A percentile compares a stretch with the other conserved stretches of the same genome.
Conservation (phyloP, 1,140 invertebrate species). For the Brachionus koreanus region DNA sequence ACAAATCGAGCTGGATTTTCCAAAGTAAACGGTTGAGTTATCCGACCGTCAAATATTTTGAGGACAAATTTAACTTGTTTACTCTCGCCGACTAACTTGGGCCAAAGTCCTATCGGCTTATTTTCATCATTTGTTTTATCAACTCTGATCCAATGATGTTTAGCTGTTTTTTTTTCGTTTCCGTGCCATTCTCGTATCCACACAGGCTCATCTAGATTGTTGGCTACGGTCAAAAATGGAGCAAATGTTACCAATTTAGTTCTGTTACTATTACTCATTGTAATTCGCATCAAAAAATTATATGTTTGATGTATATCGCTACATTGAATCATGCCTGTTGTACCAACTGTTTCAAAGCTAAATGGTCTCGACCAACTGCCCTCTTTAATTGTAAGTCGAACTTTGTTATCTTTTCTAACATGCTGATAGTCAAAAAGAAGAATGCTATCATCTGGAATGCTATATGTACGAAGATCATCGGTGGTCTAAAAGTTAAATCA, state of each 20-base stretch:
- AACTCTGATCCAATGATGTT: neutral
- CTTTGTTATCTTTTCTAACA: conserved; percentile 26
- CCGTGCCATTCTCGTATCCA: neutral
- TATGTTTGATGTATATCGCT: neutral
- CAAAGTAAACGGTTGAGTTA: neutral
- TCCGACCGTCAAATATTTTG: neutral
- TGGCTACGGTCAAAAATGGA: conserved; percentile 39
- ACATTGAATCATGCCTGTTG: conserved; percentile 41
- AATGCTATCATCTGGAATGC: conserved; percentile 17
- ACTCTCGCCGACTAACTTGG: neutral
- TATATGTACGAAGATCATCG: neutral
- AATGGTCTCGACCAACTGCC: neutral
- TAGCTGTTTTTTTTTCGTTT: neutral
- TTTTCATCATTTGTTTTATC: neutral
- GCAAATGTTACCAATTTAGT: conserved; percentile 41
- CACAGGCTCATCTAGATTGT: conserved; percentile 3
- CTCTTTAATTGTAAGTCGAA: neutral
- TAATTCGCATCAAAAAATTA: conserved; percentile 36
- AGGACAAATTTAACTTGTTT: conserved; percentile 3
- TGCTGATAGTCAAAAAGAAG: conserved; percentile 1
- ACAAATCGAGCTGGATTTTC: conserved; percentile 39
- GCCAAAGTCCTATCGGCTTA: conserved; percentile 13
- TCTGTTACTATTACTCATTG: conserved; percentile 36
- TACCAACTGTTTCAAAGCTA: conserved; percentile 41
- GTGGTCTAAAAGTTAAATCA: neutral